Percentiles rank a stretch among this genome's conserved stretches.
These are phyloP conservation scores for Allolobophora icterica DNA, from an alignment of 2,888 invertebrate genomes.

Conservation along the genomic window DNA sequence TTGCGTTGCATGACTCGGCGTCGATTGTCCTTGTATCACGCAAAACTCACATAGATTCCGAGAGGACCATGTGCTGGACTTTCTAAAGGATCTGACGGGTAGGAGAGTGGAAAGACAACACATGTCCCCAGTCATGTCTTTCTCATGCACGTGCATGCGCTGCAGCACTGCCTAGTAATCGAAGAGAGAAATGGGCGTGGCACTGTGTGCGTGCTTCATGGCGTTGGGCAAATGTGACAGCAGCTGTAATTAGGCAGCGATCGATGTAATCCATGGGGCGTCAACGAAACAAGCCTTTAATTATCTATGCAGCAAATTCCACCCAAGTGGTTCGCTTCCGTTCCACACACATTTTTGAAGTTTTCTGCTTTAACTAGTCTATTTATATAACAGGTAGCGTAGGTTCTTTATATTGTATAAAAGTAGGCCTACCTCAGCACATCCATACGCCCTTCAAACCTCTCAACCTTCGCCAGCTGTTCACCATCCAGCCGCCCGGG, in stretches of 20 bases:
- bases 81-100: neutral
- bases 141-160: too few species aligned
- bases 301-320: neutral
- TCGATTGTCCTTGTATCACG: neutral
- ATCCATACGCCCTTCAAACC: too few species aligned
- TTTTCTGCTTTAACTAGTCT: neutral
- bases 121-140: neutral
- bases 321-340: neutral
- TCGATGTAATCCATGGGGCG: neutral
- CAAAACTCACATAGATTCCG: neutral
- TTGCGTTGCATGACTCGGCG: neutral
- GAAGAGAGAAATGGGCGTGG: neutral
- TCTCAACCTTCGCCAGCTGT: too few species aligned
- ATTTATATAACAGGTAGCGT: neutral
- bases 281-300: neutral
- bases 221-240: neutral
- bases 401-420: neutral
- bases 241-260: neutral
- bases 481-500: too few species aligned
- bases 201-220: neutral
- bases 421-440: neutral
- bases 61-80: neutral
- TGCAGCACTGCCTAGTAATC: neutral
- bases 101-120: neutral
- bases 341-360: neutral